Evolutionary conservation across 2,113 vertebrate genomes (phyloP), one percentile per base, ranked within the genome.

Genomic region (Catharus bicknelli): DNA sequence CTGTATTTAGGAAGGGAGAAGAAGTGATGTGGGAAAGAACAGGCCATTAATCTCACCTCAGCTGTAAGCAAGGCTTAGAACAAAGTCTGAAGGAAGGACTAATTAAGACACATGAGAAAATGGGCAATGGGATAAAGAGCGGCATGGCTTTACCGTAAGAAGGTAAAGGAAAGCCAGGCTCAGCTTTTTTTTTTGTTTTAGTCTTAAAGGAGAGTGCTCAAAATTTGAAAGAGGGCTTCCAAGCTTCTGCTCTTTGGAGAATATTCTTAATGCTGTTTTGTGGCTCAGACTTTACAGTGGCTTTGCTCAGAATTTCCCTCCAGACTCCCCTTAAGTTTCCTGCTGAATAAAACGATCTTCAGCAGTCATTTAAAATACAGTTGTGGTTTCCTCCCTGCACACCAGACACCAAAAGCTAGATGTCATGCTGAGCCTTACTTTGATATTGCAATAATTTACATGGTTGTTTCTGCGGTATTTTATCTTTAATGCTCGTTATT

Each of bases 31-130:
- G 72, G 62, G 50, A 85, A 91, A 90, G 70, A 85, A 93, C 62
- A 93, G 75, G 72, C 79, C 75, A 90, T 93, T 93, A 94, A 86
- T 96, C 88, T 94, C 63, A 57, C 76, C 83, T 80, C 67, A 80
- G 58, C 30, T 76, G 72, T n/a, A 50, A 61, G 67, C 45, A 10
- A 34, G n/a, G 48, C 38, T 86, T 80, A 83, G 67, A 83, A 68
- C 72, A 76, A 87, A 64, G 67, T 61, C 75, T 88, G 88, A 93
- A 83, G 75, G 70, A 64, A 83, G 32, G 36, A 34, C 62, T 96
- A 88, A 95, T 96, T 95, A 86, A 94, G 88, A 93, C 67, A 85
- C 79, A 66, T 80, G 92, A 96, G 88, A 92, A 93, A 92, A 93
- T 69, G 54, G 72, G 54, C 25, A 86, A n/a, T 40, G 30, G 30